Evolutionary conservation across 2,113 vertebrate genomes (phyloP), one percentile per base, ranked within the genome.

Genomic region (Rhynchomys soricoides): DNA sequence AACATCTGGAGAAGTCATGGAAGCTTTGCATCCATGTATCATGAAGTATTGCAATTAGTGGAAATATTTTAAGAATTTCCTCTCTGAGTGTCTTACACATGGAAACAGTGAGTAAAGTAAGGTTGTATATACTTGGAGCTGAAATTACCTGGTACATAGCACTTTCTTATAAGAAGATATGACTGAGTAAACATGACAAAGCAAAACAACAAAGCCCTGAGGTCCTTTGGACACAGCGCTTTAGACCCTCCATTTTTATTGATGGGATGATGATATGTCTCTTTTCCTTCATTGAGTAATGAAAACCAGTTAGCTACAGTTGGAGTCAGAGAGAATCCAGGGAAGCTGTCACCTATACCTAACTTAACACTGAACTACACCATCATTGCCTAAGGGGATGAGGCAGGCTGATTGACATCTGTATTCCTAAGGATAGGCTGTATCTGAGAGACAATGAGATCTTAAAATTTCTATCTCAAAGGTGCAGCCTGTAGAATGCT

Each of bases 141-240:
- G 50, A 82, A 70, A 57, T 73, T 52, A 48, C 66, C 40, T 70
- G 22, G 15, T 12, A 62, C 31, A 64, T 8, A 45, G 6, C 19
- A 57, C 19, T 43, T 57, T 29, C 4, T 95, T 68, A 16, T 48
- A 68, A 73, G n/a, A 40, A 87, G 34, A 34, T 75, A 52, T 34
- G 21, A 79, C 1, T 31, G 15, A 70, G 5, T 55, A 40, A 79
- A 89, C 24, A 57, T 43, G 40, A 21, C n/a, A 43, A 43, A 29
- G 1, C 4, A 24, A 10, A 57, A 37, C 21, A 37, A 5, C 11
- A 59, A 34, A 43, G 5, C 1, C 21, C 16, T 24, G 48, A 29
- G n/a, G 50, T 1, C 3, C 4, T 59, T 21, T 40, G 13, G 40
- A 37, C 0, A 2, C 0, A 45, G 8, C 70, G 19, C 19, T 1